Evolutionary conservation across 2,888 invertebrate genomes (phyloP), one percentile per base, ranked within the genome.

Genomic region (Camptogramma bilineatum): DNA sequence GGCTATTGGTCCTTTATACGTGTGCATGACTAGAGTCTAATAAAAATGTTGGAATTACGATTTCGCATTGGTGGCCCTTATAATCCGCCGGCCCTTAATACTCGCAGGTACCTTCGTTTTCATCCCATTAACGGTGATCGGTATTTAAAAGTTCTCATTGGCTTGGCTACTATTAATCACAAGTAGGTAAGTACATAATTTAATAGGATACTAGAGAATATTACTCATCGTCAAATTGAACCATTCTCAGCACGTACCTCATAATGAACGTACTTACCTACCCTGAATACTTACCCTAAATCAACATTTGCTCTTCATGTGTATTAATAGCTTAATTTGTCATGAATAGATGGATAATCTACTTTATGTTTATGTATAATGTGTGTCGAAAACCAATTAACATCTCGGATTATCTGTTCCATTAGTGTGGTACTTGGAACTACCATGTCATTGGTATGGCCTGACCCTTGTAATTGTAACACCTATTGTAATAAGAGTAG

Each of bases 311-410:
- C 59, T 59, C 21, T 24, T 28, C 51, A 34, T 48, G 17, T 48
- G 34, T 56, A 34, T 55, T 58, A 58, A 46, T 19, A 34, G 47
- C 34, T 46, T 59, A 59, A 52, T 47, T 47, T 17, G 46, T 34
- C 19, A 46, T 47, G 34, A 52, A 52, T 47, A 59, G 42, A 51
- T 19, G 44, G 21, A 53, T 46, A 44, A 44, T 34, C 47, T 19
- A 7, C 19, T 47, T 52, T 4, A 39, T 10, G n/a, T 21, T 21
- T 9, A n/a, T 52, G 34, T 21, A 44, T 44, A 44, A 44, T 17
- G 44, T 44, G 16, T 44, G 44, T 44, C 8, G 44, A 44, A 5
- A 44, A 44, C 34, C 44, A 44, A 44, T 44, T 44, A 44, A 17
- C 7, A 16, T 44, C 1, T 39, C 17, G 17, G 44, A 44, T 44